Conservation (phyloP, 1,140 invertebrate species). For the Apolygus lucorum region DNA sequence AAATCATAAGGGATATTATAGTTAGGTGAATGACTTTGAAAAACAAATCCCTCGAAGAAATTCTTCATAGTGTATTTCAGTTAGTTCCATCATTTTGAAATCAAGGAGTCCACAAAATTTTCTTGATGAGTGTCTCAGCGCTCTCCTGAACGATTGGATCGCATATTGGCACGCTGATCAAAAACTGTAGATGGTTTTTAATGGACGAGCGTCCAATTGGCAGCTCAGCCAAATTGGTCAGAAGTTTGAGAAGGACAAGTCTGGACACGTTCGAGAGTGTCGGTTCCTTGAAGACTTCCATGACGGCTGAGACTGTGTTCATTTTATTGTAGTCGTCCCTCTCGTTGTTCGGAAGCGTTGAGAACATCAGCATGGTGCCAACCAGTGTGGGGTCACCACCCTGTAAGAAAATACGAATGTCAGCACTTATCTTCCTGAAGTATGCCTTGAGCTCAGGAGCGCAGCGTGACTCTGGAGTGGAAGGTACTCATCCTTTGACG, state of each 20-base stretch:
- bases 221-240: not conserved
- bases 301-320: not conserved
- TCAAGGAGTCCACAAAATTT: not conserved
- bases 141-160: not conserved
- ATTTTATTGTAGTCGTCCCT: not conserved
- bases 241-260: not conserved
- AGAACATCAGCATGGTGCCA: not conserved
- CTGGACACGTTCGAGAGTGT: not conserved
- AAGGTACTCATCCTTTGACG: too few relatives aligned
- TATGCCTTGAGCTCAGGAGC: too few relatives aligned
- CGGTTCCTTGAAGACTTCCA: not conserved
- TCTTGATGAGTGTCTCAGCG: not conserved
- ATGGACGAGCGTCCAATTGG: not conserved
- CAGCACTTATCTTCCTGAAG: too few relatives aligned
- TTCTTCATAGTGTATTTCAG: too few relatives aligned
- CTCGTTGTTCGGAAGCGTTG: not conserved
- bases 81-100: too few relatives aligned
- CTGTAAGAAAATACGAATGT: too few relatives aligned
- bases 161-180: not conserved
- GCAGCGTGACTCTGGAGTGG: too few relatives aligned
- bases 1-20: too few relatives aligned
- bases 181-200: not conserved
- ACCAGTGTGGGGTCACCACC: not conserved
- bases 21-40: too few relatives aligned
- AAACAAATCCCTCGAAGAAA: too few relatives aligned